These are phyloP conservation scores for Climacteris rufus DNA, from an alignment of 2,113 vertebrate species.

Conservation along the genomic window DNA sequence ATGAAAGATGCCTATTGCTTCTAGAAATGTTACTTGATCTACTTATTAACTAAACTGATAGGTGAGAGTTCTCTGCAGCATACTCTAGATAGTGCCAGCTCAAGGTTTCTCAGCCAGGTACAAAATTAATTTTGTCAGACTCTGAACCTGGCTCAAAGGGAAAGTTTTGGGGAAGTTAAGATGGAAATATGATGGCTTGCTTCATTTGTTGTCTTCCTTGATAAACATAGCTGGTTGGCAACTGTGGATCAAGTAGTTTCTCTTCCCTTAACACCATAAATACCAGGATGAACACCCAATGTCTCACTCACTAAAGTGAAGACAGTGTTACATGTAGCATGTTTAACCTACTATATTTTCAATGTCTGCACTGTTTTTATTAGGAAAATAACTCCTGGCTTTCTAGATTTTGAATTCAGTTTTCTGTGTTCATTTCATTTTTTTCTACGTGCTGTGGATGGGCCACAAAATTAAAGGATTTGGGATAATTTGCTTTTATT, in stretches of 20 bases:
- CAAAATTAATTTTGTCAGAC: background rate
- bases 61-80: background rate
- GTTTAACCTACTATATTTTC: background rate
- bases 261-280: background rate
- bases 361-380: background rate
- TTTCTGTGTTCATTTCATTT: background rate
- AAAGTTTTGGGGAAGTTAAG: background rate
- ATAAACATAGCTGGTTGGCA: background rate
- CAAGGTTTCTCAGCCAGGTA: background rate
- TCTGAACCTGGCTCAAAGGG: background rate
- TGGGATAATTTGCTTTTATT: background rate
- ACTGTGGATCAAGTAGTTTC: background rate
- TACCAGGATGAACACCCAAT: background rate
- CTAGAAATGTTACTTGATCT: background rate
- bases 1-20: background rate
- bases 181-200: background rate
- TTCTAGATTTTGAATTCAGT: background rate
- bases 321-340: accelerated
- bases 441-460: background rate
- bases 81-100: background rate
- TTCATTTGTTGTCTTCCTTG: background rate
- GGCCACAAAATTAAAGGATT: background rate
- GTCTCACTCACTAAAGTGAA: background rate
- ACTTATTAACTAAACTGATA: background rate
- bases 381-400: background rate